A percentile compares a stretch with the other conserved stretches of the same genome.
Conservation (phyloP, 1,140 invertebrate genomes). For the Leptinotarsa defecta region DNA sequence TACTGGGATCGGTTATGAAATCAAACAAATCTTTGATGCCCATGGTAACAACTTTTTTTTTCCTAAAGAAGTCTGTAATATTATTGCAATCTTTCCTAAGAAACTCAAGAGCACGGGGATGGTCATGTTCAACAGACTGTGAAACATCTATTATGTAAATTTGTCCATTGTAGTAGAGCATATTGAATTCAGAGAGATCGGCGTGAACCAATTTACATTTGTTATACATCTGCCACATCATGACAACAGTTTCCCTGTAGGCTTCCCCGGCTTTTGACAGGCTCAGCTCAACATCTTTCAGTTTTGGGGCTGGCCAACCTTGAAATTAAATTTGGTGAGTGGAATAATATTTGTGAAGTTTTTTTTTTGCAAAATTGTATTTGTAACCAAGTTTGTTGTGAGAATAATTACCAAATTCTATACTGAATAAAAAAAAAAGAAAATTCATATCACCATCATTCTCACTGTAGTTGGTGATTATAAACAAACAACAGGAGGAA, state of each 20-base stretch:
- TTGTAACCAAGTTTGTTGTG: too few relatives aligned
- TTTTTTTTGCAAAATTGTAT: too few relatives aligned
- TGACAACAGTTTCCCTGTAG: slow-evolving; percentile 87
- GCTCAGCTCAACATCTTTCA: slow-evolving; percentile 78
- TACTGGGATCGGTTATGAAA: slow-evolving; percentile 90
- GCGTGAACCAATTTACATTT: slow-evolving; percentile 94
- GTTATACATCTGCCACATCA: slow-evolving; percentile 93
- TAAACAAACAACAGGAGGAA: too few relatives aligned
- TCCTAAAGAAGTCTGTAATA: slow-evolving; percentile 90
- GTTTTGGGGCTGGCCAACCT: slow-evolving; percentile 84
- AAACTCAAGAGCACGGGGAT: slow-evolving; percentile 94
- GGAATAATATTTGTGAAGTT: too few relatives aligned
- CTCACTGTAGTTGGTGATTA: too few relatives aligned
- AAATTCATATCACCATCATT: too few relatives aligned
- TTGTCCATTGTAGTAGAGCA: slow-evolving; percentile 83
- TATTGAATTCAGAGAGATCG: slow-evolving; percentile 96
- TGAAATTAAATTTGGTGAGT: neutral
- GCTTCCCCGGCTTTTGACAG: slow-evolving; percentile 72
- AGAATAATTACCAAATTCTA: too few relatives aligned
- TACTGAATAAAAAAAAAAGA: too few relatives aligned
- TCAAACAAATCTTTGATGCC: slow-evolving; percentile 92
- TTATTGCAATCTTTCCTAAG: slow-evolving; percentile 94
- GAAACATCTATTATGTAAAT: slow-evolving; percentile 96
- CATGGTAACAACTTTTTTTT: slow-evolving; percentile 86
- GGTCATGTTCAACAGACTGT: slow-evolving; percentile 97